Percentiles rank a stretch among this genome's conserved stretches.
Conservation (phyloP, 2,888 invertebrate species). For the Xanthia togata region DNA sequence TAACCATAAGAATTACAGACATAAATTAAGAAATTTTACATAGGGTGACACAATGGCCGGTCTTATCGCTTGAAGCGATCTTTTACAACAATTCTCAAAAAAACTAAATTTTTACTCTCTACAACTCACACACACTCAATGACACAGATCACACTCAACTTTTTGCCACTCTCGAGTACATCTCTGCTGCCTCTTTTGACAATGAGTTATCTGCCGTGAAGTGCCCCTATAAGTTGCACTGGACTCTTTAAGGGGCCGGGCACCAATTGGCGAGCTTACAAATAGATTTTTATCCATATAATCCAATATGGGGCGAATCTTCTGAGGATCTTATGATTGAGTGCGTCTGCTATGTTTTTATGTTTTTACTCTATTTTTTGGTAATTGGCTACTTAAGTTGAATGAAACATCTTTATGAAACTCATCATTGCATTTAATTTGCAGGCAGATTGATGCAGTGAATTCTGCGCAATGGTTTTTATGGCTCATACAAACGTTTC, state of each 20-base stretch:
- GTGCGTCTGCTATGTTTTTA: conserved; percentile 23
- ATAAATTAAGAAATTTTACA: too few relatives aligned
- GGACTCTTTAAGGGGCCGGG: conserved; percentile 66
- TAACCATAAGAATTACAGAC: too few relatives aligned
- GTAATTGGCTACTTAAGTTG: conserved; percentile 15
- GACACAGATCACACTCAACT: conserved; percentile 33
- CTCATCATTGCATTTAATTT: too few relatives aligned
- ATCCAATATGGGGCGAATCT: conserved; percentile 56
- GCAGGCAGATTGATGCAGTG: too few relatives aligned
- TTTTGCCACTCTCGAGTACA: conserved; percentile 54
- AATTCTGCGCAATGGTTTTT: too few relatives aligned
- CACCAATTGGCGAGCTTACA: conserved; percentile 65
- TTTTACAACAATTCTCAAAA: neutral
- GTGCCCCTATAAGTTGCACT: conserved; percentile 74
- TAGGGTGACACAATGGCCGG: too few relatives aligned
- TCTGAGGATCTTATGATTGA: conserved; percentile 51
- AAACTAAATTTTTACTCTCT: neutral
- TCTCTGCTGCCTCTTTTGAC: conserved; percentile 52
- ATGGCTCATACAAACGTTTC: too few relatives aligned
- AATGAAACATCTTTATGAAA: too few relatives aligned
- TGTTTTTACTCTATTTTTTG: conserved; percentile 9
- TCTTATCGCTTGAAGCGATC: too few relatives aligned
- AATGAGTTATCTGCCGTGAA: conserved; percentile 75
- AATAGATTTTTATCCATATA: conserved; percentile 68
- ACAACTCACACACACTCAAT: conserved; percentile 27